phyloP scores from a whole-genome alignment of 1,140 invertebrate species.

The Trypoxylus dichotomus region DNA sequence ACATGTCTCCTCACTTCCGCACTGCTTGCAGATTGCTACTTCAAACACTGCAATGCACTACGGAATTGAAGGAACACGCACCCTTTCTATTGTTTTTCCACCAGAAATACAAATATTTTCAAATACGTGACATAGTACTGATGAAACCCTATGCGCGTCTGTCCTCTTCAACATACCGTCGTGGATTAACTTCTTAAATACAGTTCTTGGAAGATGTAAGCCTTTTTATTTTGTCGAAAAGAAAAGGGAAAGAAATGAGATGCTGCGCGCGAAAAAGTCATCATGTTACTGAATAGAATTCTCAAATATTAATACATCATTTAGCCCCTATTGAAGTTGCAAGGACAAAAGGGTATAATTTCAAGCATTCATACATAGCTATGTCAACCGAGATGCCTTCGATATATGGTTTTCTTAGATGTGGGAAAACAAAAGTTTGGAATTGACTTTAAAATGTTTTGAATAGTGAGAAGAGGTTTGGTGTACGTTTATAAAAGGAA shows the following conservation, averaged over 20 bases:
- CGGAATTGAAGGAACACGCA: slow-evolving; percentile 75
- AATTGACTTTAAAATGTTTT: slow-evolving; percentile 7
- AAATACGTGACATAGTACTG: not conserved
- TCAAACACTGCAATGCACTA: slow-evolving; percentile 89
- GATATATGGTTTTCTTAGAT: not conserved
- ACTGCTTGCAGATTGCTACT: slow-evolving; percentile 80
- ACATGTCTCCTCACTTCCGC: slow-evolving; percentile 75
- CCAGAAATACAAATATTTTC: not conserved
- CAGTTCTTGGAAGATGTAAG: slow-evolving; percentile 16
- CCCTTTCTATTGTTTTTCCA: slow-evolving; percentile 11
- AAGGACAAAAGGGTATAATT: not conserved
- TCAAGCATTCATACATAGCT: not conserved
- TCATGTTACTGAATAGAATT: not conserved
- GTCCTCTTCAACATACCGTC: slow-evolving; percentile 7
- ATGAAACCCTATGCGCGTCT: not conserved
- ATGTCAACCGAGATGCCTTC: not conserved
- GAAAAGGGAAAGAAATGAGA: not conserved
- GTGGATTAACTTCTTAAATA: slow-evolving; percentile 17
- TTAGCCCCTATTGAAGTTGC: not conserved
- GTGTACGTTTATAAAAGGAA: not conserved
- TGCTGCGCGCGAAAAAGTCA: slow-evolving; percentile 22
- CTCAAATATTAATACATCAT: not conserved
- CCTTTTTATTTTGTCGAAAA: slow-evolving; percentile 6
- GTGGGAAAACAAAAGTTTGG: not conserved
- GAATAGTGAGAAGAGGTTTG: slow-evolving; percentile 2